Percentiles rank a stretch among this genome's conserved stretches.
phyloP scores from a whole-genome alignment of 2,113 vertebrate species.

The Taurulus bubalis region DNA sequence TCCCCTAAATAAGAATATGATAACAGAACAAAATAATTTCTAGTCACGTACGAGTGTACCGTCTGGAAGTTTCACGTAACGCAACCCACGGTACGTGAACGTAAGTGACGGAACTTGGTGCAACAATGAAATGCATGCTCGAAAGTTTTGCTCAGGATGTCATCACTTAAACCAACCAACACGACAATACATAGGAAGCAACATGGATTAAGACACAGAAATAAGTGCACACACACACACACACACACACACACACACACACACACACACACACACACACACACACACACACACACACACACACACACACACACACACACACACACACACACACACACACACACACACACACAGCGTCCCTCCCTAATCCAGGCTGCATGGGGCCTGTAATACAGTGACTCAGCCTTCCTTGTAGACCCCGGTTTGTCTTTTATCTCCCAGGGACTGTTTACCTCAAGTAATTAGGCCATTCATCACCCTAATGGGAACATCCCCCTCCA shows the following conservation, averaged over 20 bases:
- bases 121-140: not conserved
- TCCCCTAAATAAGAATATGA: not conserved
- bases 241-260: not conserved
- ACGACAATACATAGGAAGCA: not conserved
- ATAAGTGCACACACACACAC: not conserved
- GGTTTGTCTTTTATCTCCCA: constrained; percentile 73
- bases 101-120: not conserved
- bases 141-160: constrained; percentile 15
- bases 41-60: not conserved
- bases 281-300: not conserved
- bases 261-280: not conserved
- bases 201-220: constrained; percentile 38
- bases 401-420: constrained; percentile 66
- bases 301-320: not conserved
- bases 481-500: constrained; percentile 79
- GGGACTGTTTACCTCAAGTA: constrained; percentile 79
- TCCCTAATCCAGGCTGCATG: constrained; percentile 59
- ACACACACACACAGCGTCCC: constrained; percentile 16
- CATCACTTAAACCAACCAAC: not conserved
- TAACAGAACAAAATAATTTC: too few relatives aligned
- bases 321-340: not conserved
- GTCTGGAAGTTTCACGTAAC: not conserved
- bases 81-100: not conserved
- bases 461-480: constrained; percentile 83
- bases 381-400: constrained; percentile 59